Conservation (phyloP, 2,797 vertebrate species). For the Hypotaenidia philippensis region DNA sequence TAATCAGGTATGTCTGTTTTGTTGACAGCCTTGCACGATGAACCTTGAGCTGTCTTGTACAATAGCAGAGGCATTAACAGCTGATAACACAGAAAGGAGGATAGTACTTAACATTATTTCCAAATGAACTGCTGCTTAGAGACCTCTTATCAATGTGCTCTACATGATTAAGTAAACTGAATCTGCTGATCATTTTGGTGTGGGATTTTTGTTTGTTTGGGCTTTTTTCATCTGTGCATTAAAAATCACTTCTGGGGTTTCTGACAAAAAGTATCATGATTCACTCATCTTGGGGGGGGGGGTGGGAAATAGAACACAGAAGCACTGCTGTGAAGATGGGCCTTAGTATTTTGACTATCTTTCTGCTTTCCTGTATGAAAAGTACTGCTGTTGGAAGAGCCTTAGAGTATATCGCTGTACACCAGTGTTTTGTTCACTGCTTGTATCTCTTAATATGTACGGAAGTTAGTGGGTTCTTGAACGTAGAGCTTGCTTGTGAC, state of each 20-base stretch:
- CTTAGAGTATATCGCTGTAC: not conserved
- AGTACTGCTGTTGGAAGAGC: not conserved
- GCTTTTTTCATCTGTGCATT: not conserved
- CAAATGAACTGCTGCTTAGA: not conserved
- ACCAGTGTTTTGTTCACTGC: not conserved
- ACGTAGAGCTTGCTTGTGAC: not conserved
- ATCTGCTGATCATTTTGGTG: not conserved
- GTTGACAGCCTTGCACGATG: not conserved
- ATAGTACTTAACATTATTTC: not conserved
- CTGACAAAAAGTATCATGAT: not conserved
- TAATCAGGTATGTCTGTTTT: not conserved
- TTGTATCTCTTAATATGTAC: not conserved
- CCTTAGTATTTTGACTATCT: not conserved
- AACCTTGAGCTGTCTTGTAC: not conserved
- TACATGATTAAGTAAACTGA: not conserved
- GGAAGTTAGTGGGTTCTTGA: not conserved
- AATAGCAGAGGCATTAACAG: not conserved
- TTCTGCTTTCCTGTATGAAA: not conserved
- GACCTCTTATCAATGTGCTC: rapidly evolving
- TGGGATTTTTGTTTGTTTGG: rapidly evolving
- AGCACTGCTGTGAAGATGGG: not conserved
- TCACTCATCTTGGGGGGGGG: not conserved
- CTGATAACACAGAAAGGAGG: not conserved
- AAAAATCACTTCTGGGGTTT: not conserved
- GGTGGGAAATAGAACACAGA: not conserved